Evolutionary conservation across 2,797 vertebrate species (phyloP).

Genomic region (Acanthurus lineatus): DNA sequence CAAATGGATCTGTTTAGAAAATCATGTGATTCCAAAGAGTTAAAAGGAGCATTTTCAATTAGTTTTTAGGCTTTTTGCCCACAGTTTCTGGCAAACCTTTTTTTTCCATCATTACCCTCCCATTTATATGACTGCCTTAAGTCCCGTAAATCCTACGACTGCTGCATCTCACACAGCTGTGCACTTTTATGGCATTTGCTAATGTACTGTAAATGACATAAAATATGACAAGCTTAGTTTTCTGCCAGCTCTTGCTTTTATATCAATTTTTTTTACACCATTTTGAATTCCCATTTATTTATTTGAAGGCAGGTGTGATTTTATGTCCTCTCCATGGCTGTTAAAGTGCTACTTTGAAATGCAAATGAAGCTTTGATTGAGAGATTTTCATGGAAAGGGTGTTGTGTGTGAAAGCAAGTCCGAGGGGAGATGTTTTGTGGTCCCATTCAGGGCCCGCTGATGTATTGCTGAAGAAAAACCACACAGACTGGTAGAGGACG

Average conservation of each 20-base stretch:
- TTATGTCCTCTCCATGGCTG: conserved; percentile 82
- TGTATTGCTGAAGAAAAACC: conserved; percentile 43
- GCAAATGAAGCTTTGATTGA: conserved; percentile 85
- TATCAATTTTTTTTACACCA: conserved; percentile 79
- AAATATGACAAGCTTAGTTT: conserved; percentile 84
- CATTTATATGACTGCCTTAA: conserved; percentile 81
- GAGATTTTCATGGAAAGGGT: conserved; percentile 73
- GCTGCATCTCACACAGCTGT: conserved; percentile 80
- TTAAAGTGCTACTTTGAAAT: conserved; percentile 86
- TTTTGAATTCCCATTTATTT: conserved; percentile 84
- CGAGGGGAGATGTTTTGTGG: conserved; percentile 66
- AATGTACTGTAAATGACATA: conserved; percentile 86
- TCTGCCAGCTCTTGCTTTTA: conserved; percentile 78
- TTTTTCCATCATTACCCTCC: conserved; percentile 70
- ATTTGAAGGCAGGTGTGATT: conserved; percentile 88
- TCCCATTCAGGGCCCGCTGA: conserved; percentile 50
- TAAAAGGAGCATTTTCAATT: conserved; percentile 62
- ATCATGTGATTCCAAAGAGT: conserved; percentile 33
- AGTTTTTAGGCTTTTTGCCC: conserved; percentile 66
- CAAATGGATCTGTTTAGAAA: conserved; percentile 47
- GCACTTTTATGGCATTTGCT: conserved; percentile 83
- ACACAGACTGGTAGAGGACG: conserved; percentile 51
- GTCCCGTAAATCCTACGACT: conserved; percentile 77
- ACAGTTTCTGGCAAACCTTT: conserved; percentile 56
- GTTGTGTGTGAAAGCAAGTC: conserved; percentile 69